Evolutionary conservation across 2,797 vertebrate species (phyloP), one percentile per base, ranked within the genome.

Genomic region (Bovichtus variegatus): DNA sequence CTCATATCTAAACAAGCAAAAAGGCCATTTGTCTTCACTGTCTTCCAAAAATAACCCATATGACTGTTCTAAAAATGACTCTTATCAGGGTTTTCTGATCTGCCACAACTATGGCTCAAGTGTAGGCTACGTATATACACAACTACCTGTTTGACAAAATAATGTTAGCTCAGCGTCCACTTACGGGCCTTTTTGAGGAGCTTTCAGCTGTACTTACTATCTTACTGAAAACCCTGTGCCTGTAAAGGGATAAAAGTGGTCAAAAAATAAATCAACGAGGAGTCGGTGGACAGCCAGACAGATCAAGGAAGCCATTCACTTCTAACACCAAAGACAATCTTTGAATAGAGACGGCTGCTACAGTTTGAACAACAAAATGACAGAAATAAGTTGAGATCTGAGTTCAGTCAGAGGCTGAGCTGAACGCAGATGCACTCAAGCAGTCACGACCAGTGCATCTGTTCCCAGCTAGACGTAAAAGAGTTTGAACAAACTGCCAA

Each of bases 231-330:
- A 58, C 43, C 31, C 31, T 18, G 41, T 40, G 41, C 15, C 44
- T 58, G 53, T 25, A 41, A 54, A 25, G 40, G 53, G 43, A 47
- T 69, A 8, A 58, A 68, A 69, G 9, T n/a, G 21, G 41, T 49
- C 71, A 57, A 40, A 41, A 21, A 34, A n/a, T n/a, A 18, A 34
- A 74, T 74, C 44, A 29, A 36, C 9, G 44, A 58, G 60, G 71
- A 65, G 71, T 43, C 64, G 15, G 36, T n/a, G 21, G 21, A 53
- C 9, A 18, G 40, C 21, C 16, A 27, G 58, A 43, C 47, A 54
- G 19, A 67, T 54, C 50, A 66, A 66, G 23, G n/a, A 41, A 63
- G 36, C 64, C 49, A 29, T 47, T n/a, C 49, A 66, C 63, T 53
- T 27, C 38, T 49, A 68, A 36, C 41, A 69, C 29, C 38, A 31